phyloP scores from a whole-genome alignment of 2,888 invertebrate genomes.

The Ariolimax columbianus region DNA sequence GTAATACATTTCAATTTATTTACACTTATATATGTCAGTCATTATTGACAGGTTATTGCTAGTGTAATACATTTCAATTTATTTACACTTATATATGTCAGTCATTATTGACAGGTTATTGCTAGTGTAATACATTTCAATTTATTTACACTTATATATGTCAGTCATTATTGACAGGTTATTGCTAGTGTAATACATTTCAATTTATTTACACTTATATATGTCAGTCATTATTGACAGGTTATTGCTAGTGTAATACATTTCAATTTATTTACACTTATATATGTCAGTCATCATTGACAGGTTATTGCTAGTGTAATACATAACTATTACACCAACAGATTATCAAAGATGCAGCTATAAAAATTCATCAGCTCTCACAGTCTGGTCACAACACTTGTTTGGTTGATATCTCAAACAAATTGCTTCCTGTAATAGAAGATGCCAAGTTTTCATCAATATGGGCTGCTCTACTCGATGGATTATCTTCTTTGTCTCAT shows the following conservation, averaged over 20 bases:
- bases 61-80: too few species aligned
- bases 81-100: too few species aligned
- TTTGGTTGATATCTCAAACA: background rate
- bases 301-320: too few species aligned
- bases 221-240: background rate
- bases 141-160: too few species aligned
- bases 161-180: too few species aligned
- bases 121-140: too few species aligned
- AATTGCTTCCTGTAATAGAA: conserved; percentile 12
- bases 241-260: background rate
- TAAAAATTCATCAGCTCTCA: background rate
- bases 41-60: too few species aligned
- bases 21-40: too few species aligned
- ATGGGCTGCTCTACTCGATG: conserved; percentile 11
- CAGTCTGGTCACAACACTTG: background rate
- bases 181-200: too few species aligned
- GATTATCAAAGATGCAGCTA: background rate
- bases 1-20: too few species aligned
- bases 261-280: background rate
- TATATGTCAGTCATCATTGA: too few species aligned
- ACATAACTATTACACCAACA: background rate
- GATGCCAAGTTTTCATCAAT: conserved; percentile 17
- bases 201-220: background rate
- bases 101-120: too few species aligned
- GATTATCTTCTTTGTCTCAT: background rate